Evolutionary conservation across 2,113 vertebrate species (phyloP).

Genomic region (Neodon shergylaensis): DNA sequence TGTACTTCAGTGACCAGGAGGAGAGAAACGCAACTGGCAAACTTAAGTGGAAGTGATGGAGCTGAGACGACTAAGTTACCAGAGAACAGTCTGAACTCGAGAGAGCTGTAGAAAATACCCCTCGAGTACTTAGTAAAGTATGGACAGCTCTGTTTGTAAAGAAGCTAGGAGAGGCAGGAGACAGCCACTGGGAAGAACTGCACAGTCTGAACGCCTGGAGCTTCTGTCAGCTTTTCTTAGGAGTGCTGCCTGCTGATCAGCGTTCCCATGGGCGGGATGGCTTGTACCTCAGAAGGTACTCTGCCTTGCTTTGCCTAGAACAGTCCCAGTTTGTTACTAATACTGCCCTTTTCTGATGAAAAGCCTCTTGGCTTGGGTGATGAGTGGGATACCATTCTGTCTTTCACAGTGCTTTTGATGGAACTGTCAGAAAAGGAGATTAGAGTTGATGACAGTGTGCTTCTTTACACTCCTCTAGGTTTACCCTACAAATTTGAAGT

Average conservation of each 20-base stretch:
- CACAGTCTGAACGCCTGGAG: not conserved
- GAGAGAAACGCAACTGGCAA: not conserved
- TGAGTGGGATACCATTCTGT: conserved; percentile 12
- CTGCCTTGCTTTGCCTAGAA: not conserved
- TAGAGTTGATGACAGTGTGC: conserved; percentile 51
- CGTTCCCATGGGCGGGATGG: not conserved
- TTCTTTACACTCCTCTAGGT: conserved; percentile 84
- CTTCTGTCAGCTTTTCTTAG: conserved; percentile 23
- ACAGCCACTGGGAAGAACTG: not conserved
- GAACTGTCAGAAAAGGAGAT: conserved; percentile 52
- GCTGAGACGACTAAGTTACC: not conserved
- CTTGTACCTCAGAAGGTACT: not conserved
- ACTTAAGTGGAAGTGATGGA: not conserved
- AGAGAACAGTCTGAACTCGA: not conserved
- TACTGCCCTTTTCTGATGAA: not conserved
- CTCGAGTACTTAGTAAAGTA: not conserved
- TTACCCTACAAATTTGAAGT: conserved; percentile 97
- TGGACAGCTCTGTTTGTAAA: not conserved
- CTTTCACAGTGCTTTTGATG: conserved; percentile 18
- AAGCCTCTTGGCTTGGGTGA: not conserved
- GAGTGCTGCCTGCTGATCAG: not conserved
- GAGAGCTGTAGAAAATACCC: not conserved
- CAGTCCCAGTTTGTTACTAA: not conserved
- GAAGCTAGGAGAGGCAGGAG: not conserved
- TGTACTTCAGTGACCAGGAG: not conserved